These are phyloP conservation scores for Tyrophagus putrescentiae DNA, from an alignment of 1,140 invertebrate species.

Conservation along the genomic window DNA sequence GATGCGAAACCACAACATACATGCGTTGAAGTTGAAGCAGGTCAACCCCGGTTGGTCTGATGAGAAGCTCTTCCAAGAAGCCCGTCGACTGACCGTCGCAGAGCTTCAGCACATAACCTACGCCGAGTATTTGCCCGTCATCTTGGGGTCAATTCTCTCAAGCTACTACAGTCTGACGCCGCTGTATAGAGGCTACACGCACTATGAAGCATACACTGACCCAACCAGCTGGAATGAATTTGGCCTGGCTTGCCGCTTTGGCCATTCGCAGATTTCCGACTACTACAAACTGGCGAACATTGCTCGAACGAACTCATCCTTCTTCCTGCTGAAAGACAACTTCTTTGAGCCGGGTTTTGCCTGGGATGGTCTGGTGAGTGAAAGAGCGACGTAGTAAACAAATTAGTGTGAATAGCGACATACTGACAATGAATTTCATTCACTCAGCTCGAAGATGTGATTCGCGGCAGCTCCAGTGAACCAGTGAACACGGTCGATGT, in stretches of 20 bases:
- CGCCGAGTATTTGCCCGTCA: conserved; percentile 55
- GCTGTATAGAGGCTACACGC: conserved; percentile 20
- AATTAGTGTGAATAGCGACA: background rate
- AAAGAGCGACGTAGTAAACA: background rate
- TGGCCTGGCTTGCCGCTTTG: conserved; percentile 66
- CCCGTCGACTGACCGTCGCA: conserved; percentile 42
- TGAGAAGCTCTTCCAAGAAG: conserved; percentile 41
- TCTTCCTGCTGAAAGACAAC: conserved; percentile 15
- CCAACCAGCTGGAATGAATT: conserved; percentile 48
- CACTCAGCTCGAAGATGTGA: conserved; percentile 1
- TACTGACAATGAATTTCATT: background rate
- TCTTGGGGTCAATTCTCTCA: conserved; percentile 40
- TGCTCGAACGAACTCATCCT: background rate
- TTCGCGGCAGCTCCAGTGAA: background rate
- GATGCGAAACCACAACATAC: conserved; percentile 33
- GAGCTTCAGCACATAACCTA: conserved; percentile 68
- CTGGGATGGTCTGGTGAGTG: conserved; percentile 14
- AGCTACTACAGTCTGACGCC: conserved; percentile 22
- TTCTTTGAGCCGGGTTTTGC: conserved; percentile 22
- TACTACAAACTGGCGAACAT: conserved; percentile 17
- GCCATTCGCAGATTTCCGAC: conserved; percentile 60
- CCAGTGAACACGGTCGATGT: conserved; percentile 17
- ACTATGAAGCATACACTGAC: conserved; percentile 43
- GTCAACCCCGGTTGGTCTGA: conserved; percentile 39
- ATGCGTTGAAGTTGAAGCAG: conserved; percentile 29